Evolutionary conservation across 2,888 invertebrate species (phyloP), one percentile per base, ranked within the genome.

Genomic region (Chrysotoxum bicinctum): DNA sequence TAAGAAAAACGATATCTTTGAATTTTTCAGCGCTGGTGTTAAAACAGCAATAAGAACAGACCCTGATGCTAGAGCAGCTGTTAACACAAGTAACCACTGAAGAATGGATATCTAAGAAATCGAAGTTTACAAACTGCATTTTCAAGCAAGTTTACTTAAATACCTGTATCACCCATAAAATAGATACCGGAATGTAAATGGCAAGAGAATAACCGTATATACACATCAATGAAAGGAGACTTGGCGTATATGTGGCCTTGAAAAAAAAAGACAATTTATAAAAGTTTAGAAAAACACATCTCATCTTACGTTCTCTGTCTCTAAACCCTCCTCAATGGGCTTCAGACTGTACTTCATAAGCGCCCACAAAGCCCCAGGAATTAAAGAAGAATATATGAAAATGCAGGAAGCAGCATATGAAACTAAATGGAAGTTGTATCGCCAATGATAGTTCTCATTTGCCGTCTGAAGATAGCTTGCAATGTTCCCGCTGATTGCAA

Each of bases 151-250:
- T n/a, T 70, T 19, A 50, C 23, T 48, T 40, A 60, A 19, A 68
- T 58, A 45, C 93, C 91, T 96, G 96, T 88, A 99, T 96, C 0
- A 97, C 95, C 98, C 98, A 98, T 48, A 99, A 93, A 87, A 98
- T 94, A 3, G 98, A 97, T 9, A 98, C 96, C 5, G 99, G 99
- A 89, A 99, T 95, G 92, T 98, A 99, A 89, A 98, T 97, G 37
- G 97, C 95, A 56, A 99, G 93, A 0, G 98, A 98, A 92, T 99
- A 99, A 9, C 99, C 99, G 90, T 99, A 99, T 10, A 98, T 94
- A 91, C 98, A 98, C 90, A 99, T 94, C 10, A 99, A 93, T 87
- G 99, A 97, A 88, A 98, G 93, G 90, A 97, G 93, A 21, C 95
- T 94, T 21, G 96, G 95, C 0, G 94, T 92, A 32, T 93, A 92